These are phyloP conservation scores for Melanophora roralis DNA, from an alignment of 2,888 invertebrate genomes.

Conservation along the genomic window DNA sequence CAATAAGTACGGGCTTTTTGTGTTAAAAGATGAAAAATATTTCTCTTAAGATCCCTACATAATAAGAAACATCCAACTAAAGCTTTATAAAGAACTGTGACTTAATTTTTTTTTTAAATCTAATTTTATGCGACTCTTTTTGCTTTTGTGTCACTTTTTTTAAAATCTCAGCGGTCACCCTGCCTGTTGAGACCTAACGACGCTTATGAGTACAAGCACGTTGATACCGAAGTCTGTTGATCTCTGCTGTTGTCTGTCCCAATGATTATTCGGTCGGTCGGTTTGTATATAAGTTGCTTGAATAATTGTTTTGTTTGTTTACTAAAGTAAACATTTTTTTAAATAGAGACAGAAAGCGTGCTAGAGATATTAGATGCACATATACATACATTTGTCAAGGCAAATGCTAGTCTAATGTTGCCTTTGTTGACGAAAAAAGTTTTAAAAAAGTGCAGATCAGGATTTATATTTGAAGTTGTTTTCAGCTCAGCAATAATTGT, in stretches of 20 bases:
- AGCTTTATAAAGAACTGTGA: too few relatives aligned
- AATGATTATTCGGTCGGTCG: constrained; percentile 15
- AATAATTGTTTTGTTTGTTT: constrained; percentile 25
- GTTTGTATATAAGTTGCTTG: neutral
- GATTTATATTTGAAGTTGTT: too few relatives aligned
- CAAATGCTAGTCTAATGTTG: neutral
- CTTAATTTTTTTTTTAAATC: too few relatives aligned
- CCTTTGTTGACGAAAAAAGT: constrained; percentile 5
- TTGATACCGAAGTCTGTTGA: neutral
- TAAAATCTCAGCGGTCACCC: too few relatives aligned
- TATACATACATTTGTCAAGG: neutral
- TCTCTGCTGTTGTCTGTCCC: constrained; percentile 19
- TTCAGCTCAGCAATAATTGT: too few relatives aligned
- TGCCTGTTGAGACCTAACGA: constrained; percentile 54
- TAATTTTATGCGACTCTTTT: too few relatives aligned
- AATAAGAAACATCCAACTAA: too few relatives aligned
- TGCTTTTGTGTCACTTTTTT: too few relatives aligned
- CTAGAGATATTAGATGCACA: constrained; percentile 14
- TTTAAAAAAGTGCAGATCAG: constrained; percentile 17
- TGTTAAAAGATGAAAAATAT: too few relatives aligned
- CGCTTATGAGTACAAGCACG: constrained; percentile 11
- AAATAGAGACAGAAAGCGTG: constrained; percentile 23
- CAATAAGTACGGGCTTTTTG: too few relatives aligned
- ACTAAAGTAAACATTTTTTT: constrained; percentile 26
- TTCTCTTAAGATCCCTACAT: too few relatives aligned